Conservation (phyloP, 2,797 vertebrate species). For the Phataginus tetradactyla region DNA sequence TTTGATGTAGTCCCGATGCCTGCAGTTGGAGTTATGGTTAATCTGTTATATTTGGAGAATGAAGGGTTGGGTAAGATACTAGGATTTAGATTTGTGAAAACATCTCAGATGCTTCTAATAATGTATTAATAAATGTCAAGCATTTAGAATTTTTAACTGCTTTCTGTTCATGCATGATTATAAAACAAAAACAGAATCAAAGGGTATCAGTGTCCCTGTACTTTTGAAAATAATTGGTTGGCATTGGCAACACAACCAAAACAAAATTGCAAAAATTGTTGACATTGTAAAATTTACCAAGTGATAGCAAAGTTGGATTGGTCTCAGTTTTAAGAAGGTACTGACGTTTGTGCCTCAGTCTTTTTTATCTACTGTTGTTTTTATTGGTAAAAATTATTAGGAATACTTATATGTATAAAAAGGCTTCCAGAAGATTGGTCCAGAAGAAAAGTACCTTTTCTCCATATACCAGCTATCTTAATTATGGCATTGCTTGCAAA, state of each 20-base stretch:
- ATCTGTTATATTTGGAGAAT: constrained; percentile 33
- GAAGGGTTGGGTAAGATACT: background rate
- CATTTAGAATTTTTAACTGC: constrained; percentile 6
- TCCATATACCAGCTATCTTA: background rate
- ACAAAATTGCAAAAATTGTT: constrained; percentile 14
- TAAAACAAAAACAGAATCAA: constrained; percentile 35
- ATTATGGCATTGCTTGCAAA: background rate
- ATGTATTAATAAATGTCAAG: background rate
- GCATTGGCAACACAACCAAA: constrained; percentile 21
- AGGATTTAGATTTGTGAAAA: constrained; percentile 53
- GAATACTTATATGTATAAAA: background rate
- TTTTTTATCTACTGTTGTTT: background rate
- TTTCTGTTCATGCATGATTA: background rate
- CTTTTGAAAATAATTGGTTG: constrained; percentile 27
- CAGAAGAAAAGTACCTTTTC: background rate
- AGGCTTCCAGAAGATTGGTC: background rate
- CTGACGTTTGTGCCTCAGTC: background rate
- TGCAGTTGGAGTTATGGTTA: constrained; percentile 29
- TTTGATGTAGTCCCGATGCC: background rate
- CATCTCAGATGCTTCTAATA: constrained; percentile 43
- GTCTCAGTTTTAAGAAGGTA: background rate
- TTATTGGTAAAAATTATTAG: background rate
- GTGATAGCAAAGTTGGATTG: background rate
- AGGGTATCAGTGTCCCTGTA: background rate
- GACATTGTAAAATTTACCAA: background rate